phyloP scores from a whole-genome alignment of 2,888 invertebrate species.

The Heteromyza rotundicornis region DNA sequence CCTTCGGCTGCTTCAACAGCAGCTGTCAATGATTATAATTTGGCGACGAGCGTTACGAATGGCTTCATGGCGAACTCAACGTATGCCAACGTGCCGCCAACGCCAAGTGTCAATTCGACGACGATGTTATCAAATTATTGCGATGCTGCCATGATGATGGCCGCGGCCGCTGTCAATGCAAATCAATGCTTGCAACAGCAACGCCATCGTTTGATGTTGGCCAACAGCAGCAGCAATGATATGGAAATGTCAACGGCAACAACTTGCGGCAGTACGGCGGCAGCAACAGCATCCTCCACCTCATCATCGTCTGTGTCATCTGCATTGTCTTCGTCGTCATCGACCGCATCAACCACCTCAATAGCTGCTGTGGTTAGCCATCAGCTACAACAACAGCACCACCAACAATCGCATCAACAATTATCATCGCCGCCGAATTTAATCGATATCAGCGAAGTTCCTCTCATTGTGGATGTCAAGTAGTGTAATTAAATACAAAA shows the following conservation, averaged over 20 bases:
- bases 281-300: slow-evolving; percentile 34
- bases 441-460: slow-evolving; percentile 63
- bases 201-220: slow-evolving; percentile 55
- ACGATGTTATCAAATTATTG: slow-evolving; percentile 61
- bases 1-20: not conserved
- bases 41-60: slow-evolving; percentile 3
- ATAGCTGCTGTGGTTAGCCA: slow-evolving; percentile 25
- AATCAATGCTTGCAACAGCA: slow-evolving; percentile 60
- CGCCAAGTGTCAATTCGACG: slow-evolving; percentile 48
- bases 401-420: slow-evolving; percentile 32
- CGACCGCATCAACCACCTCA: slow-evolving; percentile 35
- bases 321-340: slow-evolving; percentile 48
- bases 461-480: slow-evolving; percentile 63
- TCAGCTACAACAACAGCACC: slow-evolving; percentile 36
- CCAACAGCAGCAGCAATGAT: too few species aligned
- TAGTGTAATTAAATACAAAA: slow-evolving; percentile 54
- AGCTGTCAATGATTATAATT: slow-evolving; percentile 16
- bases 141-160: slow-evolving; percentile 63
- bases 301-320: slow-evolving; percentile 39
- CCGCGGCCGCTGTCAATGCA: slow-evolving; percentile 60
- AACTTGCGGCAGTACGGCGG: too few species aligned
- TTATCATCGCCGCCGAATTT: slow-evolving; percentile 60
- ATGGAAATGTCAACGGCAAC: slow-evolving; percentile 33
- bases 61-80: slow-evolving; percentile 26
- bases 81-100: slow-evolving; percentile 34